A percentile compares a stretch with the other conserved stretches of the same genome.
Evolutionary conservation across 64 coral and sea anemone species (phyloP).

Genomic region (Porites lutea): DNA sequence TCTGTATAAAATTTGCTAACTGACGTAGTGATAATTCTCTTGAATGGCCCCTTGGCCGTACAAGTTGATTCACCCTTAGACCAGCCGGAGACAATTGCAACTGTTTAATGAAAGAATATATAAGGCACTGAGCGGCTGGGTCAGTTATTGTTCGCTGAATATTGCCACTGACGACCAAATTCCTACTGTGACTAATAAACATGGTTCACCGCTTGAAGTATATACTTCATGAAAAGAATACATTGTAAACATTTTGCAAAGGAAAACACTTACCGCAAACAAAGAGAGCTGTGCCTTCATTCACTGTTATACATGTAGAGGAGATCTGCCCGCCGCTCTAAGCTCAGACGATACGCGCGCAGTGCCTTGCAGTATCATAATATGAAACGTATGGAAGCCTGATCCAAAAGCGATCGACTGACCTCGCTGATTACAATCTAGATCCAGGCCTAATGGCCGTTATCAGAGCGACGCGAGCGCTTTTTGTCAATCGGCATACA

Average conservation of each 20-base stretch:
- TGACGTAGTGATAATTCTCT: no score
- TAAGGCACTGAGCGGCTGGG: no score
- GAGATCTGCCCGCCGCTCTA: neutral
- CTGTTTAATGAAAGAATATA: no score
- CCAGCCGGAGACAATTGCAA: no score
- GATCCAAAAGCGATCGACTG: neutral
- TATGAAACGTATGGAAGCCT: neutral
- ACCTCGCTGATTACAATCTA: neutral
- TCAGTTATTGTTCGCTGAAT: neutral
- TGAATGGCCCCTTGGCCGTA: no score
- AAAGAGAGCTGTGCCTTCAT: neutral
- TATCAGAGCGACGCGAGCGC: neutral
- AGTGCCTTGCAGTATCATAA: no score
- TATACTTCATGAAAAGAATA: neutral
- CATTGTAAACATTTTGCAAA: neutral
- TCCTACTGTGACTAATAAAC: neutral
- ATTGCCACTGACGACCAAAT: neutral
- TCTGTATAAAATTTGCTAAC: no score
- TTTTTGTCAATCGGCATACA: no score
- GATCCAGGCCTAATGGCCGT: conserved; percentile 2
- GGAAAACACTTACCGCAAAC: neutral
- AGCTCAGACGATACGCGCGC: neutral
- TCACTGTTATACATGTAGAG: neutral
- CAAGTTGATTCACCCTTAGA: no score
- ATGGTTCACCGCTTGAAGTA: neutral